phyloP scores from a whole-genome alignment of 2,113 vertebrate genomes.

The Parotia lawesii region DNA sequence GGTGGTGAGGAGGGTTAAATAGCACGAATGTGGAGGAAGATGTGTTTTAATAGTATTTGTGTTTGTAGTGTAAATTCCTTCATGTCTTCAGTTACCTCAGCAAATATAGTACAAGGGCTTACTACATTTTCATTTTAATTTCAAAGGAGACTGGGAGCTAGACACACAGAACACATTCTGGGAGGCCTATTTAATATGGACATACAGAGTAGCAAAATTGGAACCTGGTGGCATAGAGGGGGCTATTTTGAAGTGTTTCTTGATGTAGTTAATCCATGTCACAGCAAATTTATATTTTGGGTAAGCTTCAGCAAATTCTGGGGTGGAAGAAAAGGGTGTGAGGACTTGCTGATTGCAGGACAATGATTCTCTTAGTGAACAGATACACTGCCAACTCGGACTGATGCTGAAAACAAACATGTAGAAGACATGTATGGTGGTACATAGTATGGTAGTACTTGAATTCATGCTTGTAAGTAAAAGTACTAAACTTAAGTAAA shows the following conservation, averaged over 20 bases:
- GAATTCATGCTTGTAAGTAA: background rate
- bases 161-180: background rate
- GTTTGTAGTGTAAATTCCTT: background rate
- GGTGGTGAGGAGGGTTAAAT: background rate
- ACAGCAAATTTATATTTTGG: background rate
- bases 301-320: background rate
- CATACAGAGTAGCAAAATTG: background rate
- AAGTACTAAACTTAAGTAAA: background rate
- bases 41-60: background rate
- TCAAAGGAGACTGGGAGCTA: background rate
- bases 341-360: background rate
- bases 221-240: background rate
- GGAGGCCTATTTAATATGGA: background rate
- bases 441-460: background rate
- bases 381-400: rapidly evolving
- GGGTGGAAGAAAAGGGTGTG: background rate
- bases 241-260: background rate
- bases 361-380: background rate
- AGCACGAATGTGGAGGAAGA: background rate
- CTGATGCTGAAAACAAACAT: background rate
- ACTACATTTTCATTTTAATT: background rate
- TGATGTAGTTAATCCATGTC: background rate
- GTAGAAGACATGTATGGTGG: background rate
- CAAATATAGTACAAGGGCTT: background rate
- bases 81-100: background rate